Evolutionary conservation across 2,113 vertebrate genomes (phyloP).

Genomic region (Tetraodon nigroviridis): DNA sequence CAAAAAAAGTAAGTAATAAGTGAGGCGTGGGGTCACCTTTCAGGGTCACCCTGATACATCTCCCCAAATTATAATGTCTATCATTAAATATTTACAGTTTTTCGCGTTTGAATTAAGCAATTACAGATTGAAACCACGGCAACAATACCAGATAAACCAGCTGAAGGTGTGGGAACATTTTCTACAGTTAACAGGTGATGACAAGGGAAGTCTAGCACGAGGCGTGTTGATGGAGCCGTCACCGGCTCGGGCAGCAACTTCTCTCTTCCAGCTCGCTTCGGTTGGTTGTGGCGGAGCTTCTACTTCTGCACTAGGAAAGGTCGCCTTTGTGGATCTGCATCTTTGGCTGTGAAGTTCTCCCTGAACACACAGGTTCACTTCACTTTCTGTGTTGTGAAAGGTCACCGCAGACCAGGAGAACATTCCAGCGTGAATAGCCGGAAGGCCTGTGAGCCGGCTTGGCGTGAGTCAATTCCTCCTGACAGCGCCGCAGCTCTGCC

Average conservation of each 20-base stretch:
- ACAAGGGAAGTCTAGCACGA: too few relatives aligned
- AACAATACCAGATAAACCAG: too few relatives aligned
- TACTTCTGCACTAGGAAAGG: constrained; percentile 50
- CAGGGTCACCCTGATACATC: too few relatives aligned
- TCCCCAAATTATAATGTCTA: too few relatives aligned
- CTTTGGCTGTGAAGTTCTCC: constrained; percentile 13
- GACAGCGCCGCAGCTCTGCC: constrained; percentile 47
- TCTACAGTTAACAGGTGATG: too few relatives aligned
- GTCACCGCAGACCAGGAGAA: constrained; percentile 45
- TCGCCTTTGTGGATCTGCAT: constrained; percentile 16
- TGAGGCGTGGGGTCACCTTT: too few relatives aligned
- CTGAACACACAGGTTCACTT: constrained; percentile 9
- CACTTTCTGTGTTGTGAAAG: constrained; percentile 57
- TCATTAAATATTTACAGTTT: too few relatives aligned
- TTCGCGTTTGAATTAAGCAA: too few relatives aligned
- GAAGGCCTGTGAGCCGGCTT: constrained; percentile 47
- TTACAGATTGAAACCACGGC: too few relatives aligned
- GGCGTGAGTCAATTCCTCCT: constrained; percentile 41
- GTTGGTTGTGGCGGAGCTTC: constrained; percentile 27
- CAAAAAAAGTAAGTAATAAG: not conserved
- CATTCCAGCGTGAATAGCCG: constrained; percentile 65
- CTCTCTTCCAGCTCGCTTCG: constrained; percentile 29
- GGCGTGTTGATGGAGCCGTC: too few relatives aligned
- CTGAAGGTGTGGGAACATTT: too few relatives aligned
- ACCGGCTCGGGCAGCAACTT: constrained; percentile 2